Evolutionary conservation across 92 coral and sea anemone species (phyloP).

Genomic region (Scolanthus callimorphus): DNA sequence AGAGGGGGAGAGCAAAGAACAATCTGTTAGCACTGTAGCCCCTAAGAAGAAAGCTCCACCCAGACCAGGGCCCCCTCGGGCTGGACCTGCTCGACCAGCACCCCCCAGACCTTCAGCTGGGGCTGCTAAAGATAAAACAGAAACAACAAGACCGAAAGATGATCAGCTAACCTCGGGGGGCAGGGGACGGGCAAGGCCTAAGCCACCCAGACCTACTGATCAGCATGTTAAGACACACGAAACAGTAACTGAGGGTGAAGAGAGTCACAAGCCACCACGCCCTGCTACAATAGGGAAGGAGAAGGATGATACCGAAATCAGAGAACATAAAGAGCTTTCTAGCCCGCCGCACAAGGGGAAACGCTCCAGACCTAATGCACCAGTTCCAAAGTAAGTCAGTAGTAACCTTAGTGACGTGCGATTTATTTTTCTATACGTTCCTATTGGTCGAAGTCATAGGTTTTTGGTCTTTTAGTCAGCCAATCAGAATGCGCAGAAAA

Average conservation of each 20-base stretch:
- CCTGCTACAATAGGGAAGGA: constrained; percentile 59
- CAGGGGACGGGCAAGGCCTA: constrained; percentile 5
- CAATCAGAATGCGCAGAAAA: no score
- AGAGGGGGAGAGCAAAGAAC: constrained; percentile 25
- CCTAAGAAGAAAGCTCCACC: constrained; percentile 36
- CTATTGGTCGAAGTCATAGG: no score
- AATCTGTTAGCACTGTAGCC: constrained; percentile 7
- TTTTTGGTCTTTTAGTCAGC: no score
- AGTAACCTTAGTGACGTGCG: no score
- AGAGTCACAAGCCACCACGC: constrained; percentile 52
- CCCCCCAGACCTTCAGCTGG: constrained; percentile 5
- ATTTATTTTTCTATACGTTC: no score
- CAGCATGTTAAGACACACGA: constrained; percentile 11
- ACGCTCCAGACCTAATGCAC: background rate
- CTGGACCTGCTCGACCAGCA: constrained; percentile 47
- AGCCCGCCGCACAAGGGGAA: background rate
- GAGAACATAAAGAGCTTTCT: background rate
- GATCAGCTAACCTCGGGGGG: background rate
- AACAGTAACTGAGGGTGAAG: constrained; percentile 6
- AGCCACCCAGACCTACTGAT: constrained; percentile 27
- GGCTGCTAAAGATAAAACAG: constrained; percentile 4
- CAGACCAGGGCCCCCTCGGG: constrained; percentile 46
- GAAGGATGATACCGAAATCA: background rate
- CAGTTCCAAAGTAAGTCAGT: constrained; percentile 4
- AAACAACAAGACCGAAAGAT: constrained; percentile 1